A percentile compares a stretch with the other conserved stretches of the same genome.
phyloP scores from a whole-genome alignment of 2,113 vertebrate species.

The Reinhardtius hippoglossoides region DNA sequence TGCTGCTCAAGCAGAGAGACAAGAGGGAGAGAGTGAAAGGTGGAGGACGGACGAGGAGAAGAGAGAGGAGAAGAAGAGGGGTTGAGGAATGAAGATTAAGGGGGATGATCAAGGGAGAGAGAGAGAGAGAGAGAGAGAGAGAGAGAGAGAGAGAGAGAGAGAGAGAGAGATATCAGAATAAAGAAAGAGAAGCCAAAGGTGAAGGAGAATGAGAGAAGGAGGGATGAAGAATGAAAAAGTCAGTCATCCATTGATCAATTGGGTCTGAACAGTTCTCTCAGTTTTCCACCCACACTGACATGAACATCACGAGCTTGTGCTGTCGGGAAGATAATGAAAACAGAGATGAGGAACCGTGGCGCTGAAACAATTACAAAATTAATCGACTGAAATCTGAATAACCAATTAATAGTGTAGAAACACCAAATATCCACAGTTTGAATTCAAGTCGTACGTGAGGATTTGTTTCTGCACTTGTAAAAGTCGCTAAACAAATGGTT shows the following conservation, averaged over 20 bases:
- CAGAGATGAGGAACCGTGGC: background rate
- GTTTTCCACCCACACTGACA: background rate
- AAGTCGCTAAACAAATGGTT: no score
- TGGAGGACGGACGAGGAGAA: constrained; percentile 9
- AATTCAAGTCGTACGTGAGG: no score
- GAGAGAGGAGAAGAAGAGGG: background rate
- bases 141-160: background rate
- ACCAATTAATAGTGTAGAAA: background rate
- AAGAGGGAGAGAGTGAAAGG: constrained; percentile 28
- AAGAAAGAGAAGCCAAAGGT: background rate
- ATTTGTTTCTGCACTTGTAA: no score
- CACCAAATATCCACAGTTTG: no score
- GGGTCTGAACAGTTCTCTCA: background rate
- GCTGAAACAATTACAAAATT: background rate
- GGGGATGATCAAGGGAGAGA: constrained; percentile 4
- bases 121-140: background rate
- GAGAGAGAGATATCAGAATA: background rate
- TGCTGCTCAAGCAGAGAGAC: constrained; percentile 65
- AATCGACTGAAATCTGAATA: background rate
- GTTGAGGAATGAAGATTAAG: background rate
- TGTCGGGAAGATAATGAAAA: background rate
- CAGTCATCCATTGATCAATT: background rate
- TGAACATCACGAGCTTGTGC: background rate
- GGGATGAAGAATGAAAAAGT: background rate
- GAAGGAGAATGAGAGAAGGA: background rate